phyloP scores from a whole-genome alignment of 2,797 vertebrate species.

The Diceros bicornis region DNA sequence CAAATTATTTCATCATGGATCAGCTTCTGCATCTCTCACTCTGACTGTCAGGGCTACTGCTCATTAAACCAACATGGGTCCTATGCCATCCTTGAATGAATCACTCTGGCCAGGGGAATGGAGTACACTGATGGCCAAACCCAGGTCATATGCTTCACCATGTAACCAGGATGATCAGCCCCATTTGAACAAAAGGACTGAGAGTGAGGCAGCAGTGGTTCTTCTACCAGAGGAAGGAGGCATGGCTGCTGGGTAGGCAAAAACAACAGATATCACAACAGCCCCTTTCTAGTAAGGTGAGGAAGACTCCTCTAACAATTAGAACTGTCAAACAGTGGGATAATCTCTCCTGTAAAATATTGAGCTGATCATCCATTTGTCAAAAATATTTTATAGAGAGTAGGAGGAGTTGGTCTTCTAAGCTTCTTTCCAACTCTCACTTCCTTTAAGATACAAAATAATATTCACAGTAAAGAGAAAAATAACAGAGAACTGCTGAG shows the following conservation, averaged over 20 bases:
- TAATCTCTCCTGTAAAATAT: background rate
- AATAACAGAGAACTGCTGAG: background rate
- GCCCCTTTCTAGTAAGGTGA: background rate
- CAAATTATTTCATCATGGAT: background rate
- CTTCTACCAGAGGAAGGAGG: background rate
- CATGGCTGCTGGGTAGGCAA: background rate
- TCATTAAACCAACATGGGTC: background rate
- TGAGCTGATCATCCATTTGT: background rate
- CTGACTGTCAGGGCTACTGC: background rate
- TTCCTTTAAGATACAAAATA: slow-evolving; percentile 14
- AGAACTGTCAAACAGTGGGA: background rate
- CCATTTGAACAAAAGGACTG: background rate
- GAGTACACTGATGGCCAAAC: background rate
- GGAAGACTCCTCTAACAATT: background rate
- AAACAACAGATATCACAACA: background rate
- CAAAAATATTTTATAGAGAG: background rate
- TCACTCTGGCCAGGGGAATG: background rate
- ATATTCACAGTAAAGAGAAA: background rate
- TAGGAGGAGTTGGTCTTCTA: background rate
- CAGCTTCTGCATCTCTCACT: background rate
- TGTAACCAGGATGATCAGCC: background rate
- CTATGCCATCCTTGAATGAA: background rate
- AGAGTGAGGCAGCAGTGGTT: background rate
- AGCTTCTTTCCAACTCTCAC: background rate
- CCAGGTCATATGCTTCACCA: background rate